Evolutionary conservation across 1,140 invertebrate species (phyloP).

Genomic region (Drosophila sulfurigaster): DNA sequence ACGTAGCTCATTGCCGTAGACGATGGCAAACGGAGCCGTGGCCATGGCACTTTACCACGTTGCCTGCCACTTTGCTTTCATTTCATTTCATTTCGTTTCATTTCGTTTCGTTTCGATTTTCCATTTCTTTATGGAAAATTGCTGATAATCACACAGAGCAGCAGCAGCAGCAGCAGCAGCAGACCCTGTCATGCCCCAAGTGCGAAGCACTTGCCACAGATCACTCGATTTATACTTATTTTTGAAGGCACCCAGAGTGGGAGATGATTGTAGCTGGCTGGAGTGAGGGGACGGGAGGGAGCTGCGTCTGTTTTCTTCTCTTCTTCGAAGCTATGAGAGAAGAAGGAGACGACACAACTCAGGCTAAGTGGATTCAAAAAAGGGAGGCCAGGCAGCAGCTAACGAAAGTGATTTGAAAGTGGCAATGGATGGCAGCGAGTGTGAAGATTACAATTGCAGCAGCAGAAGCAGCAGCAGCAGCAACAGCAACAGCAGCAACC

Average conservation of each 20-base stretch:
- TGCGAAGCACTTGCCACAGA: constrained; percentile 64
- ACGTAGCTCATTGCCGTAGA: constrained; percentile 75
- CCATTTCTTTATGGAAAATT: constrained; percentile 80
- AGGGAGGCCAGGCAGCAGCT: background rate
- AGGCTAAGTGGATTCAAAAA: constrained; percentile 21
- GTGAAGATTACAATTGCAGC: constrained; percentile 34
- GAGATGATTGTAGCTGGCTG: no score
- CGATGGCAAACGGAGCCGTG: constrained; percentile 53
- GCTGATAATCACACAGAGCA: constrained; percentile 69
- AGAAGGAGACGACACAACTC: background rate
- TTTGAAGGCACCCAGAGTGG: constrained; percentile 3
- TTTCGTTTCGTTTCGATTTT: constrained; percentile 62
- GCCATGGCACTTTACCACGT: constrained; percentile 74
- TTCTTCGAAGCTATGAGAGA: no score
- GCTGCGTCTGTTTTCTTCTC: background rate
- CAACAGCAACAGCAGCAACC: background rate
- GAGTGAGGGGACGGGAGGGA: background rate
- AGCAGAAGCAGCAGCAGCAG: constrained; percentile 1
- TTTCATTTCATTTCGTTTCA: constrained; percentile 53
- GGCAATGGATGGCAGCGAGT: constrained; percentile 33
- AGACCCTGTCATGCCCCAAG: constrained; percentile 46
- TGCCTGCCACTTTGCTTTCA: constrained; percentile 76
- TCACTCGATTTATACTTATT: constrained; percentile 60
- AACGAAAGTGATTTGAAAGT: constrained; percentile 40
- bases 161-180: constrained; percentile 28